Evolutionary conservation across 2,888 invertebrate species (phyloP), one percentile per base, ranked within the genome.

Genomic region (Selenia dentaria): DNA sequence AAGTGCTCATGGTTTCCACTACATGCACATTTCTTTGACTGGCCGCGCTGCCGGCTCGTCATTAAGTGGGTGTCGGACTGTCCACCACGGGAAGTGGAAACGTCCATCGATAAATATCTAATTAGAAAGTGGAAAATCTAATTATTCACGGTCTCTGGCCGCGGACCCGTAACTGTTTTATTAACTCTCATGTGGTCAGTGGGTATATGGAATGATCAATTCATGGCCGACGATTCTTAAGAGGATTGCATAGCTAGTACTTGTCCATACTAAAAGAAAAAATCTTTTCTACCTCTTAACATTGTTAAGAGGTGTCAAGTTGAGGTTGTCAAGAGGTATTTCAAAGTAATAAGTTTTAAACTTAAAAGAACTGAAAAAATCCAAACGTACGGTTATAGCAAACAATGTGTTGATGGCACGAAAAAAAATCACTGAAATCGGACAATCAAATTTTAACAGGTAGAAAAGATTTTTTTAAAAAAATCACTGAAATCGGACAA

Each of bases 51-150:
- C n/a, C 54, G 44, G 35, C 29, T 32, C 31, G 45, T n/a, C 16
- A 4, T 16, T 66, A 70, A 67, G 58, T 62, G 54, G 58, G 61
- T 62, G 57, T 57, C 54, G 58, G 60, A 55, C 53, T 62, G 57
- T 56, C 55, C 58, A 59, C 56, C 53, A 53, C 51, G 59, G 61
- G 59, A 62, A 65, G 61, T 59, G 49, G 39, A 20, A 41, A 33
- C 42, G 29, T 26, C 42, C 35, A 34, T 43, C 64, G 63, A 63
- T 64, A 59, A 64, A 64, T 69, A 67, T 70, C 72, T 75, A 70
- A 78, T 80, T 78, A 76, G 79, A 79, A 78, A 79, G 78, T 76
- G 68, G 74, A 72, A 74, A 74, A 71, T 67, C 57, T 65, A 75
- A 77, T 77, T 74, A 77, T 74, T 35, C 39, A 54, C 51, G 53